A percentile compares a stretch with the other conserved stretches of the same genome.
These are phyloP conservation scores for Penaeus monodon DNA, from an alignment of 2,888 invertebrate genomes.

Conservation along the genomic window DNA sequence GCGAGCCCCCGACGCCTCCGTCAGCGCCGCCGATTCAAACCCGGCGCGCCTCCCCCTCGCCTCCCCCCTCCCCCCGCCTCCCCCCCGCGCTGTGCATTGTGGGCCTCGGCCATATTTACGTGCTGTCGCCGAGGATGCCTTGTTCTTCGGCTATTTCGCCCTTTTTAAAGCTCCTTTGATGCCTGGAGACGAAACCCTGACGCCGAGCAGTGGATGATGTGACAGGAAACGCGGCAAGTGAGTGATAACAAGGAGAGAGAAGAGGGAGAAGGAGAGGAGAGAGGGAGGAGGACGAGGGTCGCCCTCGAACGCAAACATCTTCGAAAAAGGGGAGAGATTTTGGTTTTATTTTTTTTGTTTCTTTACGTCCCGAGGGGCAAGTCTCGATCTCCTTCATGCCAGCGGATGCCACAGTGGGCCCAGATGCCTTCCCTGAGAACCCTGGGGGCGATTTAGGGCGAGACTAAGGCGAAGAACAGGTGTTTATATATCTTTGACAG, in stretches of 20 bases:
- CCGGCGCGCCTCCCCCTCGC: neutral
- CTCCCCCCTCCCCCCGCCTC: neutral
- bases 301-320: too few relatives aligned
- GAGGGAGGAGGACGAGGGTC: slow-evolving; percentile 4
- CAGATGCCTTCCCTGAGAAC: too few relatives aligned
- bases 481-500: too few relatives aligned
- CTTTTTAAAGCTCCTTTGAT: slow-evolving; percentile 39
- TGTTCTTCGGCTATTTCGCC: slow-evolving; percentile 38
- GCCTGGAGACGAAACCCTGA: slow-evolving; percentile 16
- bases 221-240: slow-evolving; percentile 50
- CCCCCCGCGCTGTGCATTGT: slow-evolving; percentile 38
- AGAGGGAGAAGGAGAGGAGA: neutral
- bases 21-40: neutral
- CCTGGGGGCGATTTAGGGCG: too few relatives aligned
- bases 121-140: slow-evolving; percentile 47
- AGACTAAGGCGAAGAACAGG: too few relatives aligned
- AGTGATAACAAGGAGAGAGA: slow-evolving; percentile 26
- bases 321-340: too few relatives aligned
- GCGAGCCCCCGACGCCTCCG: too few relatives aligned
- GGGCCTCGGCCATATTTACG: slow-evolving; percentile 60
- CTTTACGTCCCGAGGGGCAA: too few relatives aligned
- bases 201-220: slow-evolving; percentile 48
- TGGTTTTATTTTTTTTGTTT: too few relatives aligned
- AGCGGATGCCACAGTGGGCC: too few relatives aligned
- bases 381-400: too few relatives aligned